Conservation (phyloP, 2,113 vertebrate genomes). For the Gadus macrocephalus region DNA sequence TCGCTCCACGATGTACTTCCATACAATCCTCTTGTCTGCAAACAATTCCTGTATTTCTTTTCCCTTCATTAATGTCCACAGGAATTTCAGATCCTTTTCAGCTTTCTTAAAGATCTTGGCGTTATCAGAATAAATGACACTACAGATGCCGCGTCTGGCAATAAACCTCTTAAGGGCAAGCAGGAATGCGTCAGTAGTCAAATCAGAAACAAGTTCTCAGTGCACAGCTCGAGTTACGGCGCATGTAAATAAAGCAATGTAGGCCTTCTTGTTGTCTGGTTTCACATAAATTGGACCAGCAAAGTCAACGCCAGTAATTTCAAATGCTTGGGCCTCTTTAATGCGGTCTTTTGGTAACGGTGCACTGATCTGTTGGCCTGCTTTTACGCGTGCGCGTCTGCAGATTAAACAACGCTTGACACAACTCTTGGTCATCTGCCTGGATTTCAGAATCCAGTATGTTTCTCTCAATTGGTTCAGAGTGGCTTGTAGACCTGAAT, state of each 20-base stretch:
- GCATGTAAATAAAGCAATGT: conserved; percentile 26
- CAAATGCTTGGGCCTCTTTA: conserved; percentile 15
- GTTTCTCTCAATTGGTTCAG: conserved; percentile 7
- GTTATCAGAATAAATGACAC: conserved; percentile 29
- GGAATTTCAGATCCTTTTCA: conserved; percentile 13
- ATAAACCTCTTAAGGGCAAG: conserved; percentile 22
- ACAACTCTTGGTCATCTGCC: not conserved
- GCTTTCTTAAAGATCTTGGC: conserved; percentile 20
- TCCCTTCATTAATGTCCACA: not conserved
- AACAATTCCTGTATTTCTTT: not conserved
- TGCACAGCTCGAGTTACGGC: conserved; percentile 18
- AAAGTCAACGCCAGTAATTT: conserved; percentile 27
- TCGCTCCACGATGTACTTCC: not conserved
- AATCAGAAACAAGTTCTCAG: conserved; percentile 7
- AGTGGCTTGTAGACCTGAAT: not conserved
- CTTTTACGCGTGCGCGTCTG: not conserved
- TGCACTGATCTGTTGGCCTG: not conserved
- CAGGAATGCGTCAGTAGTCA: conserved; percentile 16
- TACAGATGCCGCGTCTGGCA: too few species aligned
- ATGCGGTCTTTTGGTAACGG: conserved; percentile 17
- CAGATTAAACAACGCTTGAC: not conserved
- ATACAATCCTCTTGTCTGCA: not conserved
- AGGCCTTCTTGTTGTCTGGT: not conserved
- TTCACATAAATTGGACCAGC: conserved; percentile 23
- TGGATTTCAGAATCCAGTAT: conserved; percentile 1